Conservation (phyloP, 2,113 vertebrate species). For the Sceloporus tristichus region DNA sequence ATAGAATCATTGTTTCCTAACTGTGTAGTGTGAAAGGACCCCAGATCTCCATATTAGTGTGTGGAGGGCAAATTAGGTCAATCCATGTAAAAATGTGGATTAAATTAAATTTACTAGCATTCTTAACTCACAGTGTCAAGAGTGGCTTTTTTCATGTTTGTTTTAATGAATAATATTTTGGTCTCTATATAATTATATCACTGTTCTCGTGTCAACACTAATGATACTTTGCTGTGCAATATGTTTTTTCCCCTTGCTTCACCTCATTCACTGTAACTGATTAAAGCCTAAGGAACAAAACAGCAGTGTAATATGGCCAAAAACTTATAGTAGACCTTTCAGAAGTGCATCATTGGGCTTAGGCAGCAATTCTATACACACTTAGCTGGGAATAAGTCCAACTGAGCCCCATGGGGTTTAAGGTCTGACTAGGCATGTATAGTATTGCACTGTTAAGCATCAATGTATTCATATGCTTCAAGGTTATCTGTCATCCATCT, state of each 20-base stretch:
- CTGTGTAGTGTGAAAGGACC: too few species aligned
- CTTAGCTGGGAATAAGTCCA: neutral
- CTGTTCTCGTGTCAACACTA: slow-evolving; percentile 38
- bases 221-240: slow-evolving; percentile 59
- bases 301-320: slow-evolving; percentile 32
- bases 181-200: slow-evolving; percentile 51
- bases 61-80: neutral
- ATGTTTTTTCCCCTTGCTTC: slow-evolving; percentile 58
- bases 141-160: slow-evolving; percentile 54
- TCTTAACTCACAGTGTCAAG: slow-evolving; percentile 19
- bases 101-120: neutral
- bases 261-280: slow-evolving; percentile 69
- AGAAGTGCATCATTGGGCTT: slow-evolving; percentile 36
- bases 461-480: slow-evolving; percentile 17
- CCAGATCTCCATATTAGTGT: too few species aligned
- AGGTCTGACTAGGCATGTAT: neutral
- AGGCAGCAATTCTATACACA: neutral
- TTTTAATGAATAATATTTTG: slow-evolving; percentile 54
- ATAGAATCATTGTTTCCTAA: too few species aligned
- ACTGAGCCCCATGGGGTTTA: neutral
- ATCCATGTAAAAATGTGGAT: neutral
- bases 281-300: slow-evolving; percentile 69
- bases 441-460: slow-evolving; percentile 29
- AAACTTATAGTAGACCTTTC: slow-evolving; percentile 52
- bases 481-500: slow-evolving; percentile 15